phyloP scores from a whole-genome alignment of 2,113 vertebrate genomes.

The Todiramphus saurophagus region DNA sequence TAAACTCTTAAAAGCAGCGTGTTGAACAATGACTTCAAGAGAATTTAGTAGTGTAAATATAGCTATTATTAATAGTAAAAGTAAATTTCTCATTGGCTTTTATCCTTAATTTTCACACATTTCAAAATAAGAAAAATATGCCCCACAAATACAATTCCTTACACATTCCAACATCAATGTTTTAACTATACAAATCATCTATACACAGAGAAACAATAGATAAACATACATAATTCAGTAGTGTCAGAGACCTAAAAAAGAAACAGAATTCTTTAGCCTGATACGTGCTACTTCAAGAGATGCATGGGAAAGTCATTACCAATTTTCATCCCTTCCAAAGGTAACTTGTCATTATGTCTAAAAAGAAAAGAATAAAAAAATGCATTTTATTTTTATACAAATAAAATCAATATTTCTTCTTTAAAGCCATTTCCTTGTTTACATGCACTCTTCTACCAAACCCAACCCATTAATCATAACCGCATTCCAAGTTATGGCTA shows the following conservation, averaged over 20 bases:
- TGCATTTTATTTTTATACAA: constrained; percentile 26
- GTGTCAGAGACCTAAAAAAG: neutral
- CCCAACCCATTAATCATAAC: neutral
- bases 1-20: neutral
- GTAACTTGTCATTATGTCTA: constrained; percentile 1
- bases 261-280: neutral
- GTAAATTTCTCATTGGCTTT: neutral
- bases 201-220: neutral
- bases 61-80: neutral
- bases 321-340: neutral
- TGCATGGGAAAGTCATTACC: neutral
- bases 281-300: neutral
- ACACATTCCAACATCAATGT: neutral
- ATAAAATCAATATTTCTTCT: constrained; percentile 39
- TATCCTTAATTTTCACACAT: neutral
- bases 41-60: neutral
- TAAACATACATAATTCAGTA: neutral
- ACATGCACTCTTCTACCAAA: neutral
- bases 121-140: neutral
- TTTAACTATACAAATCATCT: neutral
- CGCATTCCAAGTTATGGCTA: neutral
- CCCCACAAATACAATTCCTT: neutral
- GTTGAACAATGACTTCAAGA: constrained; percentile 21
- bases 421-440: constrained; percentile 39
- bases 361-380: neutral